Evolutionary conservation across 2,797 vertebrate species (phyloP), one percentile per base, ranked within the genome.

Genomic region (Vireo griseus): DNA sequence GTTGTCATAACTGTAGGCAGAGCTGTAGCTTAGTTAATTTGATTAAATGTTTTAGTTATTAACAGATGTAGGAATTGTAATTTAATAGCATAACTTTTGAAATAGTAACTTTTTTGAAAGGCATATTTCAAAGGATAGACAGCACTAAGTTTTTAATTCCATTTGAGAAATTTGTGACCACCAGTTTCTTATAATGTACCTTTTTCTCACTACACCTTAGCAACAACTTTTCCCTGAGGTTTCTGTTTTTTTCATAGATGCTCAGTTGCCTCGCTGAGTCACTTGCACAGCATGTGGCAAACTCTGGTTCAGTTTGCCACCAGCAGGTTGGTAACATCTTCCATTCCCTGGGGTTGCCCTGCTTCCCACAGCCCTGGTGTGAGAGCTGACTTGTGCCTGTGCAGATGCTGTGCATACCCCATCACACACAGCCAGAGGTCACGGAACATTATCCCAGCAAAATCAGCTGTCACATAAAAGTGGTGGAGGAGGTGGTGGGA

Each of bases 1-100:
- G 74, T 57, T 94, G 90, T 90, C 91, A 83, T 80, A 92, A 86
- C 72, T 62, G 78, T 95, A 94, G 87, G 94, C 87, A 88, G 73
- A 94, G 42, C 29, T 71, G 65, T 95, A 95, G 90, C 73, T 92
- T 95, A 71, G 93, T 94, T 96, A 61, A 90, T 95, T 95, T 94
- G 90, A 74, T 86, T 88, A 86, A 82, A 89, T 92, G 91, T 92
- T 96, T 95, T 94, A n/a, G 79, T 95, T 96, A 72, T 88, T 86
- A 68, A 78, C 85, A 86, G 79, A 71, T 29, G 29, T 86, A 95
- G 79, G 47, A 84, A 21, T 54, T 94, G 94, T 86, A 80, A 89
- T 65, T 93, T 81, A 84, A 83, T 91, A 86, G 68, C 65, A 28
- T 74, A 94, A 78, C 54, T 91, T 90, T 69, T 83, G 87, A 83